Conservation (phyloP, 2,113 vertebrate genomes). For the Cheirogaleus medius region DNA sequence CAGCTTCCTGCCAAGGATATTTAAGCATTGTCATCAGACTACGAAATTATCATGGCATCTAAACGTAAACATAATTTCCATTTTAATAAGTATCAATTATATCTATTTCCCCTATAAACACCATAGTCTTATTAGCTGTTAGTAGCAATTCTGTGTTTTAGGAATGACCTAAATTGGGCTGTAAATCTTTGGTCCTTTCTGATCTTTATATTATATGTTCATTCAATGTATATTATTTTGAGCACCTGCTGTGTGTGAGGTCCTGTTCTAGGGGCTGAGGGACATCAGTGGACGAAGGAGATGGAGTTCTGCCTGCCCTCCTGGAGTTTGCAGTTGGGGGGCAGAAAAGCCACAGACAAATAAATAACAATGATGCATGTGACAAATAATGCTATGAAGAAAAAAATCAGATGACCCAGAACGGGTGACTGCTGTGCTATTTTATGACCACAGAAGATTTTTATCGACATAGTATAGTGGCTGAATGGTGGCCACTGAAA, state of each 20-base stretch:
- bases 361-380: rapidly evolving
- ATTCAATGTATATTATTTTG: background rate
- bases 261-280: background rate
- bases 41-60: background rate
- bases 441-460: background rate
- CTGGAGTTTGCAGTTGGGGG: no score
- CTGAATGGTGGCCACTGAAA: background rate
- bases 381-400: background rate
- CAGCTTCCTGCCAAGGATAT: background rate
- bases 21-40: background rate
- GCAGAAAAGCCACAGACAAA: background rate
- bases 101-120: background rate
- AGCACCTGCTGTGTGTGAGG: background rate
- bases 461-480: background rate
- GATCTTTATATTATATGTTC: background rate
- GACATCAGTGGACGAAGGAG: rapidly evolving
- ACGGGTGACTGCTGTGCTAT: background rate
- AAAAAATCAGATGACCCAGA: background rate
- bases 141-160: background rate
- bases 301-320: background rate
- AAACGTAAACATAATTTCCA: background rate
- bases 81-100: background rate
- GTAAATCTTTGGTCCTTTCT: background rate
- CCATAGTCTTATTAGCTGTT: background rate
- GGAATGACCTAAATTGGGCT: background rate